Percentiles rank a stretch among this genome's conserved stretches.
Evolutionary conservation across 2,888 invertebrate species (phyloP).

Genomic region (Anarsia innoxiella): DNA sequence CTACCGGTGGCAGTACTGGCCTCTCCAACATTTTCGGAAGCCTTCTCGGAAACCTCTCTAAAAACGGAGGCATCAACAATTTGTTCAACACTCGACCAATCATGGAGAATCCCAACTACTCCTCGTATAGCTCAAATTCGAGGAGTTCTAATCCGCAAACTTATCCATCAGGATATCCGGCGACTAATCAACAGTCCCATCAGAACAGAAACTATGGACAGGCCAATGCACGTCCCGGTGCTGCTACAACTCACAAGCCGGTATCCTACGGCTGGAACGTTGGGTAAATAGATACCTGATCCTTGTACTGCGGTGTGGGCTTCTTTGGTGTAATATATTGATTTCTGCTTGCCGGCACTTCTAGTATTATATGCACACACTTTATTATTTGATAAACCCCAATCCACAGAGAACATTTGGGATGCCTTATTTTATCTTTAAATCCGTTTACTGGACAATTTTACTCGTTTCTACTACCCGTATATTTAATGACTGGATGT

Average conservation of each 20-base stretch:
- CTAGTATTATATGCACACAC: no score
- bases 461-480: no score
- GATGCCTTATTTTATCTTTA: no score
- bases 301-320: constrained; percentile 30
- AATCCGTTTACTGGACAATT: no score
- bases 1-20: constrained; percentile 25
- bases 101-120: constrained; percentile 61
- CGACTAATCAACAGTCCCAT: constrained; percentile 41
- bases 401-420: no score
- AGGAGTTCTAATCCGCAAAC: constrained; percentile 54
- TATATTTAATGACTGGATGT: no score
- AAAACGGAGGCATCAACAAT: constrained; percentile 45
- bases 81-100: constrained; percentile 63
- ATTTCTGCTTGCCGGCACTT: constrained; percentile 7
- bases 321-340: constrained; percentile 24
- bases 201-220: constrained; percentile 56
- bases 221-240: constrained; percentile 38
- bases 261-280: constrained; percentile 63
- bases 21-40: constrained; percentile 57
- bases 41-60: constrained; percentile 52
- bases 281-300: constrained; percentile 53
- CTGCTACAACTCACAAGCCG: constrained; percentile 50
- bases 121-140: constrained; percentile 50
- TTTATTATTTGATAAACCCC: no score
- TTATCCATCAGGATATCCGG: constrained; percentile 60